Evolutionary conservation across 2,113 vertebrate species (phyloP).

Genomic region (Crotalus tigris): DNA sequence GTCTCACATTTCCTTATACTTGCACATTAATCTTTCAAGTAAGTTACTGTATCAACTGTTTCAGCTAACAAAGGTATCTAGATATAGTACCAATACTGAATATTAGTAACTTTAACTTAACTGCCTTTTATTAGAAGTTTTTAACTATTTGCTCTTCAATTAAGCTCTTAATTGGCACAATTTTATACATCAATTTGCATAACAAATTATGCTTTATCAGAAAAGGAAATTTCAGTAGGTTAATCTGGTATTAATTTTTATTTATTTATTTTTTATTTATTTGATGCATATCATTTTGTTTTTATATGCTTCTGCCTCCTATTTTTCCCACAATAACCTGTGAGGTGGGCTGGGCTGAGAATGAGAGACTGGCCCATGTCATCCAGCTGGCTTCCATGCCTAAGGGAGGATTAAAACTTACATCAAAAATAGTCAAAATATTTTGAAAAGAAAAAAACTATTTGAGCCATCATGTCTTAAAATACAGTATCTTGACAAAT

Average conservation of each 20-base stretch:
- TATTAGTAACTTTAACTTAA: not conserved
- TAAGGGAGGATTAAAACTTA: not conserved
- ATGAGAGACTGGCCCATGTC: not conserved
- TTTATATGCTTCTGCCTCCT: not conserved
- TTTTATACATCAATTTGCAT: not conserved
- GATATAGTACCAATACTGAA: not conserved
- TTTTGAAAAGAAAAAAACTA: slow-evolving; percentile 24
- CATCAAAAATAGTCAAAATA: not conserved
- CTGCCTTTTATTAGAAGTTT: not conserved
- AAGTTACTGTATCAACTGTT: not conserved
- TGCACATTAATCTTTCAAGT: not conserved
- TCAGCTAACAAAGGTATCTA: not conserved
- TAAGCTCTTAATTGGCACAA: not conserved
- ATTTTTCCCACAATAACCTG: not conserved
- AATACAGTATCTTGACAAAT: not conserved
- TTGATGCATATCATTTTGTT: not conserved
- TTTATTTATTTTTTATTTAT: not conserved
- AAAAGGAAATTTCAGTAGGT: not conserved
- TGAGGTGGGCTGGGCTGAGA: not conserved
- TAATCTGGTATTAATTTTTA: not conserved
- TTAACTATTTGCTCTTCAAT: not conserved
- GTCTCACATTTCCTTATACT: not conserved
- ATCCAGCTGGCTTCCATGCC: not conserved
- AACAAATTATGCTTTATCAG: not conserved
- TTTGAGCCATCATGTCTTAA: not conserved